Evolutionary conservation across 2,888 invertebrate genomes (phyloP), one percentile per base, ranked within the genome.

Genomic region (Drosophila diplacantha): DNA sequence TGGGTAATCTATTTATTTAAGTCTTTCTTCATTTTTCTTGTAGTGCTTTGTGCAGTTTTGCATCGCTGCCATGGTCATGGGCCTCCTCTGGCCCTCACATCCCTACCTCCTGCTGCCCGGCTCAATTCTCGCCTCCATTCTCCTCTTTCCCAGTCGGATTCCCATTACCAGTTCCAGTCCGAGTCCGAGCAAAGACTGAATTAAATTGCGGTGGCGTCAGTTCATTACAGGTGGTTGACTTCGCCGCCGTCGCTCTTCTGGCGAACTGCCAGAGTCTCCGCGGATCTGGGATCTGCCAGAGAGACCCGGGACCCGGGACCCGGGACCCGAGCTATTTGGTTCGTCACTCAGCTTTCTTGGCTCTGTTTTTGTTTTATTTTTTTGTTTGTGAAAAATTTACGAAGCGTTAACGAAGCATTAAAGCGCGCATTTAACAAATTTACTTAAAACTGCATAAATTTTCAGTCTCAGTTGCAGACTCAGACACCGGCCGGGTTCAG

Each of bases 341-440:
- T 60, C 60, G 60, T 43, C 60, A 60, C 41, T 50, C 39, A 8
- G 34, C 47, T 39, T 41, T 32, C 18, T 43, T 29, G 51, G 18
- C 22, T 16, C 43, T 29, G 11, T 29, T 9, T 44, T 29, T 44
- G 24, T 41, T 16, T 31, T 37, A 59, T 34, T 72, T 61, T 22
- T 3, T 22, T 70, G 75, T 73, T 81, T 76, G 74, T 81, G 75
- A 83, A 81, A 83, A 81, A 75, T 83, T 74, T 82, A 81, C 82
- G 82, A 84, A 85, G 83, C 84, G 84, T 85, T 80, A 86, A 85
- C 85, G 86, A 85, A 84, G 85, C 85, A 86, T 86, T 85, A 86
- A 86, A 86, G 86, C 85, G 86, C 84, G 77, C 85, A 85, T 86
- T 86, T 85, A 86, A 85, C 86, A 85, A 85, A 85, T 86, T 85